phyloP scores from a whole-genome alignment of 2,113 vertebrate species.

The Emydocephalus ijimae region DNA sequence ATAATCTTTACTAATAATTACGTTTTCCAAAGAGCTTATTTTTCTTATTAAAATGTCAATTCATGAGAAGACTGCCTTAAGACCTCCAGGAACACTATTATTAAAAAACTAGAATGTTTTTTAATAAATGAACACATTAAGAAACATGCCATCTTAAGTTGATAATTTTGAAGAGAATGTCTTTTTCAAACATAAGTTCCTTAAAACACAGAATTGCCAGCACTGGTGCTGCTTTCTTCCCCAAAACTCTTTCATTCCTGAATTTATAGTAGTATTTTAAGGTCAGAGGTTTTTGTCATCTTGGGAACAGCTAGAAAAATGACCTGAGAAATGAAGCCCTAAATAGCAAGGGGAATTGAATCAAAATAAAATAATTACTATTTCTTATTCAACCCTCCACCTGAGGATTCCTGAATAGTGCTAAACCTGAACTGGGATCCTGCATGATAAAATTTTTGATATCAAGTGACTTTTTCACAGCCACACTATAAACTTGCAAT shows the following conservation, averaged over 20 bases:
- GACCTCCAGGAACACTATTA: not conserved
- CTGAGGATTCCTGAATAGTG: not conserved
- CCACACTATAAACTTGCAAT: not conserved
- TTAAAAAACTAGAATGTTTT: not conserved
- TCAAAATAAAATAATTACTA: not conserved
- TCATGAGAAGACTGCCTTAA: not conserved
- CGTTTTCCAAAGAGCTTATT: not conserved
- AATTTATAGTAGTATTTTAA: not conserved
- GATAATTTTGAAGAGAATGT: not conserved
- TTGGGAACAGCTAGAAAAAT: not conserved
- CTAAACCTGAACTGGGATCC: not conserved
- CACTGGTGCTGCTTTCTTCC: not conserved
- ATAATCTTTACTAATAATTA: not conserved
- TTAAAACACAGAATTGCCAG: not conserved
- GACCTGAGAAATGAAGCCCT: not conserved
- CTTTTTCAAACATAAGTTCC: not conserved
- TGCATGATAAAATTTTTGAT: not conserved
- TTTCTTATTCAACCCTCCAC: not conserved
- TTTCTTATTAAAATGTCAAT: conserved; percentile 7
- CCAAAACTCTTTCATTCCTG: not conserved
- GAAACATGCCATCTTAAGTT: not conserved
- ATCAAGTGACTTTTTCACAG: not conserved
- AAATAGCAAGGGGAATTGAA: not conserved
- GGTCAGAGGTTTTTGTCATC: not conserved
- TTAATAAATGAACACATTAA: not conserved